Evolutionary conservation across 1,140 invertebrate genomes (phyloP).

Genomic region (Eriosoma lanigerum): DNA sequence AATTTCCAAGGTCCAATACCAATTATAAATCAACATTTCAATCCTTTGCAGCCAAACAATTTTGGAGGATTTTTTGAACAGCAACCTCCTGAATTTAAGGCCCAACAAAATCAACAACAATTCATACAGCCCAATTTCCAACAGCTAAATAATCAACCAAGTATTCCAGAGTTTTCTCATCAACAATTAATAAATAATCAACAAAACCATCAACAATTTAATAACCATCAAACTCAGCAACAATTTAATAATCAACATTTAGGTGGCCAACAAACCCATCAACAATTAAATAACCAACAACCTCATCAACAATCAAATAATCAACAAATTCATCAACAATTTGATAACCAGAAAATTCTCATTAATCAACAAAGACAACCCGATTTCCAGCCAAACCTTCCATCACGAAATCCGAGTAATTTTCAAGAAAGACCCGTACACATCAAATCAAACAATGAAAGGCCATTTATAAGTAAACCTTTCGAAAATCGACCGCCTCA

Average conservation of each 20-base stretch:
- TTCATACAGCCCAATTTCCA: background rate
- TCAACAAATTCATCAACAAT: slow-evolving; percentile 43
- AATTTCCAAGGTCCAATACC: slow-evolving; percentile 54
- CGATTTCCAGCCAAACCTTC: slow-evolving; percentile 52
- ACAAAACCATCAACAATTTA: slow-evolving; percentile 5
- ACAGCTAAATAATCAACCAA: too few species aligned
- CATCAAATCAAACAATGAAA: background rate
- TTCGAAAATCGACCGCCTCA: background rate
- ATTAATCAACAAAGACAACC: slow-evolving; percentile 57
- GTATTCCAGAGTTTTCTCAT: too few species aligned
- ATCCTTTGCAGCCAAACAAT: slow-evolving; percentile 33
- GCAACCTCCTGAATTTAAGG: background rate
- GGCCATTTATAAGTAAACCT: background rate
- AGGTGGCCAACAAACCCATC: slow-evolving; percentile 59
- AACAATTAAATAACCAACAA: slow-evolving; percentile 56
- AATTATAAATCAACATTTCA: slow-evolving; percentile 21
- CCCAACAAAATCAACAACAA: slow-evolving; percentile 51
- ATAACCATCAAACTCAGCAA: background rate
- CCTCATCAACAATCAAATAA: slow-evolving; percentile 21
- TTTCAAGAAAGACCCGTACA: slow-evolving; percentile 33
- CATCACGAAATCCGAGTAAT: slow-evolving; percentile 46
- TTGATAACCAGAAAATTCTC: slow-evolving; percentile 55
- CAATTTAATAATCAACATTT: background rate
- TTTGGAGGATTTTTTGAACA: slow-evolving; percentile 21
- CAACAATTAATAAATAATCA: too few species aligned